phyloP scores from a whole-genome alignment of 92 coral and sea anemone species.

The Desmophyllum pertusum region DNA sequence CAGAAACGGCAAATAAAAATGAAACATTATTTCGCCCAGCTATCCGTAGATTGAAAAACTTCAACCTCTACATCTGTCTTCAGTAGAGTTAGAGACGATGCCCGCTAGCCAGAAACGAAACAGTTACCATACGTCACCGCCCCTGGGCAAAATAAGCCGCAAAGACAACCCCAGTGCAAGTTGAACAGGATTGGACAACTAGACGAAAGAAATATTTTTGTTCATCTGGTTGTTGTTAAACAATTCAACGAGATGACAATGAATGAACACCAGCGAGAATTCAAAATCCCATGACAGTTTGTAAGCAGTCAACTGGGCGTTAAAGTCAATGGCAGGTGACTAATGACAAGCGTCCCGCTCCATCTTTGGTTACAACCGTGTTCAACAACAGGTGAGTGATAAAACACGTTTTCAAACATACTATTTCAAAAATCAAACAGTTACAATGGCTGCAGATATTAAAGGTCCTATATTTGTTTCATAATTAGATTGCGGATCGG shows the following conservation, averaged over 20 bases:
- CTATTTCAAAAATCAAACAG: neutral
- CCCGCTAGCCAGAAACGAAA: neutral
- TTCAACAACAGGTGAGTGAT: constrained; percentile 17
- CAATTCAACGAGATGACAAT: constrained; percentile 13
- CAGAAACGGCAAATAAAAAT: neutral
- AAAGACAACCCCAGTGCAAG: neutral
- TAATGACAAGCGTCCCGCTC: neutral
- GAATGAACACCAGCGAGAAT: constrained; percentile 6
- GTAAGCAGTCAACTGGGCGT: constrained; percentile 30
- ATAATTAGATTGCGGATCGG: constrained; percentile 9
- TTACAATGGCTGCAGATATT: neutral
- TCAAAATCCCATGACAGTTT: constrained; percentile 19
- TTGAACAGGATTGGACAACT: neutral
- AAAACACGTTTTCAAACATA: neutral
- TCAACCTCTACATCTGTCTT: neutral
- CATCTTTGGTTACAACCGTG: neutral
- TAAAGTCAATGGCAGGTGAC: constrained; percentile 27
- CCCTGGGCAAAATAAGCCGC: neutral
- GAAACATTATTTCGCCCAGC: neutral
- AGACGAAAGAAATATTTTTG: neutral
- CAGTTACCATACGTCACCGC: neutral
- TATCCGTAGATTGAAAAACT: neutral
- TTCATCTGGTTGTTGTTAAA: constrained; percentile 28
- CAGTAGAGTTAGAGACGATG: neutral
- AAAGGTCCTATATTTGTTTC: neutral